Evolutionary conservation across 2,797 vertebrate species (phyloP).

Genomic region (Melanotaenia parkinsoni): DNA sequence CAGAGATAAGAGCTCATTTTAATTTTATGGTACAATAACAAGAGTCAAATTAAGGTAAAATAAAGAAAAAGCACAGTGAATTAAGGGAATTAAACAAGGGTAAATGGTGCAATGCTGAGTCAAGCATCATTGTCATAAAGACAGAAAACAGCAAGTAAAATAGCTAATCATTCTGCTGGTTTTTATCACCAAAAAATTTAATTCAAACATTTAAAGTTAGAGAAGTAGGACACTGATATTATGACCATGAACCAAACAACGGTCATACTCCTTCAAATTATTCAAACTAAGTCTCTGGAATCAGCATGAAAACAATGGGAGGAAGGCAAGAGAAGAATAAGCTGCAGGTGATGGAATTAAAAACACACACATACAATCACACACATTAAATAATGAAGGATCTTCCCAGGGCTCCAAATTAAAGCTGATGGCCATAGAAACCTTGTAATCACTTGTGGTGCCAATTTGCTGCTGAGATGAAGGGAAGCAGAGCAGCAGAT

Average conservation of each 20-base stretch:
- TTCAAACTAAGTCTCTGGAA: constrained; percentile 13
- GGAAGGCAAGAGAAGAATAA: constrained; percentile 18
- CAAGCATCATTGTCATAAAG: neutral
- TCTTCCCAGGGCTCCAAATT: constrained; percentile 76
- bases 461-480: constrained; percentile 69
- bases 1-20: constrained; percentile 19
- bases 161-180: neutral
- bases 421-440: constrained; percentile 76
- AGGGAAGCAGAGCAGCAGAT: constrained; percentile 68
- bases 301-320: constrained; percentile 28
- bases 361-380: constrained; percentile 25
- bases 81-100: constrained; percentile 6
- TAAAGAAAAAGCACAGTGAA: constrained; percentile 5
- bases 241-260: neutral
- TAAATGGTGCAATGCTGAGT: neutral
- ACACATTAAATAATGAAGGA: constrained; percentile 58
- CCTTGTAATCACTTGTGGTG: constrained; percentile 75
- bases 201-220: constrained; percentile 7
- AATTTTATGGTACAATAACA: constrained; percentile 41
- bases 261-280: constrained; percentile 9
- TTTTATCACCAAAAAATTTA: neutral
- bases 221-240: constrained; percentile 2
- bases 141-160: neutral
- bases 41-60: constrained; percentile 15
- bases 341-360: constrained; percentile 52